Evolutionary conservation across 2,797 vertebrate species (phyloP).

Genomic region (Pteropus rufus): DNA sequence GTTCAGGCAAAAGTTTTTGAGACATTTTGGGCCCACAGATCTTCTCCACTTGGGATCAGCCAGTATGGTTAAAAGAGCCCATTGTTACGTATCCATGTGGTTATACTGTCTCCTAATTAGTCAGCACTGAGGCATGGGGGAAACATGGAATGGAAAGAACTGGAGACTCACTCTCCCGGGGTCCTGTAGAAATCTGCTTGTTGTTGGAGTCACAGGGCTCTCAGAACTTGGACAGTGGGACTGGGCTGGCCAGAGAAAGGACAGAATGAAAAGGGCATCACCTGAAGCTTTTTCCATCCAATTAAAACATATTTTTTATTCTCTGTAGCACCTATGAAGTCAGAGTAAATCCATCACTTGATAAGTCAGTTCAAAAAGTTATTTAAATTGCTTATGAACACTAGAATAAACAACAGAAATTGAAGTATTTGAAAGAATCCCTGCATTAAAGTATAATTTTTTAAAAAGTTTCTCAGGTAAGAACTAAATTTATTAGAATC

Average conservation of each 20-base stretch:
- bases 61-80: not conserved
- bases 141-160: not conserved
- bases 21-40: not conserved
- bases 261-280: no score
- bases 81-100: not conserved
- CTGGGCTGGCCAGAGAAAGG: not conserved
- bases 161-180: not conserved
- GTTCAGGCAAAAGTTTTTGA: not conserved
- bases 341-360: not conserved
- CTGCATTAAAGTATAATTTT: not conserved
- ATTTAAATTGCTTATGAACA: not conserved
- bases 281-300: not conserved
- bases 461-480: not conserved
- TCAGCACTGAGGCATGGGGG: not conserved
- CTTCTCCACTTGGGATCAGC: not conserved
- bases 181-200: not conserved
- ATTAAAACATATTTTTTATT: not conserved
- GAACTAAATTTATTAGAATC: not conserved
- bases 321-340: not conserved
- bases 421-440: not conserved
- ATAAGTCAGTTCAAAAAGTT: not conserved
- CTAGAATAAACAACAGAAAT: not conserved
- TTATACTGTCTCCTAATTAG: not conserved
- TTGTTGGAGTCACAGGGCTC: not conserved
- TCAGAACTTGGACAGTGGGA: not conserved